Conservation (phyloP, 30 jellyfish, hydroid and myxozoan species). For the Rhopilema esculentum region DNA sequence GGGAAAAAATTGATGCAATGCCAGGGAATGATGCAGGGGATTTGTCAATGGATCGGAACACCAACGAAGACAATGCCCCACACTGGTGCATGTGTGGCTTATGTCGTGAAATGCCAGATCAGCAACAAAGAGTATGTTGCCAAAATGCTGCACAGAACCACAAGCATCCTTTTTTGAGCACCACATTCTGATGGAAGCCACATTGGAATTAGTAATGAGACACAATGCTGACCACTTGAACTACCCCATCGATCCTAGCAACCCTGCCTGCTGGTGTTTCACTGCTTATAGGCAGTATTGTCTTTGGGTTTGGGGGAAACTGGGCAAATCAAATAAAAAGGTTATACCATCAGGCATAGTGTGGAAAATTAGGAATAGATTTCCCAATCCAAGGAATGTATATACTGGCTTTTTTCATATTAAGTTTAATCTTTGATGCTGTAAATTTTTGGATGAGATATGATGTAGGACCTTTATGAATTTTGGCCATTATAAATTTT, state of each 20-base stretch:
- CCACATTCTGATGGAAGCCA: constrained; percentile 9
- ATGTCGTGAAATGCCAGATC: constrained; percentile 22
- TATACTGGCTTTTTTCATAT: constrained; percentile 42
- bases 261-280: constrained; percentile 49
- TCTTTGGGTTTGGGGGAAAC: constrained; percentile 68
- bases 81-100: constrained; percentile 40
- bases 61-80: constrained; percentile 6
- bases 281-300: constrained; percentile 68
- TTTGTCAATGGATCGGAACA: neutral
- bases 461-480: neutral
- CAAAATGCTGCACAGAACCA: constrained; percentile 27
- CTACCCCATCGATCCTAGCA: constrained; percentile 47
- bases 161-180: constrained; percentile 11
- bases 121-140: constrained; percentile 38
- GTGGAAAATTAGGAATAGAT: constrained; percentile 37
- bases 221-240: constrained; percentile 18
- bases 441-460: neutral
- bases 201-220: constrained; percentile 42
- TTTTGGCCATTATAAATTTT: no score
- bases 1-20: constrained; percentile 20
- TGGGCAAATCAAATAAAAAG: constrained; percentile 55
- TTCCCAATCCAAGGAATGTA: constrained; percentile 14
- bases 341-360: constrained; percentile 64
- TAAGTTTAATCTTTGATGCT: constrained; percentile 1
- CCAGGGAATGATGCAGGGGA: constrained; percentile 26